phyloP scores from a whole-genome alignment of 37 sponge, comb jelly and placozoan genomes.

The Aplysina aerophoba region DNA sequence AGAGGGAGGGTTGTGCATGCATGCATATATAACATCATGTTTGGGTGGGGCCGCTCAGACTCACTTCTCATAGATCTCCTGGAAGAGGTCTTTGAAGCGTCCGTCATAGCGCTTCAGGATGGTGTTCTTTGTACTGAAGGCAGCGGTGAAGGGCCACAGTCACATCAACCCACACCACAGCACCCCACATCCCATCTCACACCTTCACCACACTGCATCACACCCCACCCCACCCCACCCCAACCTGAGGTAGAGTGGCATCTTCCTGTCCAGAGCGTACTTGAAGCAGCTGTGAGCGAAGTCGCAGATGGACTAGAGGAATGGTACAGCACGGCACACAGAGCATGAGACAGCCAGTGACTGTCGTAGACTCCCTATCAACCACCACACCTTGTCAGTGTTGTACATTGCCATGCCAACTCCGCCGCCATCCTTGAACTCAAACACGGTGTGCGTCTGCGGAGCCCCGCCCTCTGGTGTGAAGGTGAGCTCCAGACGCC shows the following conservation, averaged over 20 bases:
- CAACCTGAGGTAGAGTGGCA: conserved; percentile 95
- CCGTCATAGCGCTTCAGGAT: conserved; percentile 96
- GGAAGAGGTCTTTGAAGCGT: conserved; percentile 93
- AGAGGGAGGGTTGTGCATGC: too few relatives aligned
- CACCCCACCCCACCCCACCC: not conserved
- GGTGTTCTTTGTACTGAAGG: conserved; percentile 89
- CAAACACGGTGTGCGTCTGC: conserved; percentile 66
- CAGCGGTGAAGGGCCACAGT: not conserved
- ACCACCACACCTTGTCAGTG: conserved; percentile 72
- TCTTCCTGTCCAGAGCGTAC: conserved; percentile 84
- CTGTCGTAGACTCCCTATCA: not conserved
- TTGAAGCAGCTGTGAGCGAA: conserved; percentile 94
- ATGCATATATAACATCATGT: too few relatives aligned
- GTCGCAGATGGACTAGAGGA: conserved; percentile 78
- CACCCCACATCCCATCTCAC: too few relatives aligned
- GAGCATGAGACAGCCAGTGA: not conserved
- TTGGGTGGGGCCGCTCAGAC: too few relatives aligned
- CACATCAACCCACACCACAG: not conserved
- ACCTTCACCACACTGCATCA: too few relatives aligned
- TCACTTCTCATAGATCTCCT: conserved; percentile 88
- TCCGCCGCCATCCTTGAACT: conserved; percentile 85
- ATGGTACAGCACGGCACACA: not conserved
- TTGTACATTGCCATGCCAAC: conserved; percentile 98
- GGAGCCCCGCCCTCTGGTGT: conserved; percentile 79
- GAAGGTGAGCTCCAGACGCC: conserved; percentile 86